Base-by-base conservation (phyloP, 2,888 invertebrate genomes). In the Patella ulyssiponensis region DNA sequence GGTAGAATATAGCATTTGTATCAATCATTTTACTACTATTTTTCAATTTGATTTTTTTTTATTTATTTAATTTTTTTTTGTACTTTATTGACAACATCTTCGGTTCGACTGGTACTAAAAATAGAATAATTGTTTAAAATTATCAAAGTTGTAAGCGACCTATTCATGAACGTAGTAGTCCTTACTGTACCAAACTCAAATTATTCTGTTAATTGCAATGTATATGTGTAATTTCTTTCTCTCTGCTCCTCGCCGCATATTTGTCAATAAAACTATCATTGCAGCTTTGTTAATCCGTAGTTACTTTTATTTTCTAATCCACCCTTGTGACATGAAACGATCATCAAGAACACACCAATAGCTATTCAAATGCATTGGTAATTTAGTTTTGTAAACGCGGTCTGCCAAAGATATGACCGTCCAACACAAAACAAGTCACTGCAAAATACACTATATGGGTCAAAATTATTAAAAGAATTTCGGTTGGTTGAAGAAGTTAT, bases 201-300 rank as follows among this genome's bases (percentile, higher is more conserved):
- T 44, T 44, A 44, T 44, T 64, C 64, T 64, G 64, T 64, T 23
- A 23, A 64, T 64, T 64, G 64, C 64, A 64, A 64, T 64, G 64
- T 64, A 64, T 20, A 64, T 64, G 64, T 64, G 64, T 64, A 64
- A 23, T 64, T 64, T 64, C 64, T 64, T 64, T 64, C 23, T 64
- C 64, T 64, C 64, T 64, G 64, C 64, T 64, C 64, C 64, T 64
- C 20, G 64, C 64, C 64, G 64, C 64, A 64, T 64, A 12, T 73
- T 77, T 73, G 77, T 77, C 77, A 77, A 76, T 73, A 73, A 77
- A 77, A 77, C 70, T 73, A 73, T 77, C 77, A 77, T 77, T 77
- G 77, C 54, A 77, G 77, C 77, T 77, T 77, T 69, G 77, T 73
- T 77, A 73, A 73, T 69, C 23, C 44, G 23, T 23, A 44, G 44